Evolutionary conservation across 2,113 vertebrate genomes (phyloP), one percentile per base, ranked within the genome.

Genomic region (Terrapene triunguis): DNA sequence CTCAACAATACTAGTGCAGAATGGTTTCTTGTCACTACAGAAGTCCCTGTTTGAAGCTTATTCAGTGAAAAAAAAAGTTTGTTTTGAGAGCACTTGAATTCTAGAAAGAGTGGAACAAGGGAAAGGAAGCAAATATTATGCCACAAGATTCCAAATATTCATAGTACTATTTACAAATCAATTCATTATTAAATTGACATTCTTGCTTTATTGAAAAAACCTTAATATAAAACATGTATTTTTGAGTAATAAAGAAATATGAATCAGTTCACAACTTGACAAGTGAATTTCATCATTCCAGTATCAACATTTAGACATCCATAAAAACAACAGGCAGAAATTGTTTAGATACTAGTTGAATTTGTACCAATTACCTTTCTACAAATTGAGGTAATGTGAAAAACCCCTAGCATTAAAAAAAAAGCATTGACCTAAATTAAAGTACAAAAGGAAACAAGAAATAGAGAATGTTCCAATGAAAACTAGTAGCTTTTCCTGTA

Each of bases 91-190:
- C 44, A 82, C 78, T 93, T 96, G 53, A 53, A 87, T 90, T 89
- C 42, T 69, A 87, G 84, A 69, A 1, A 48, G 54, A 27, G 27
- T 88, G 11, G 50, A 78, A 90, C 24, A n/a, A 9, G 59, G 19
- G 35, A 57, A 17, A 74, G 72, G 55, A 53, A 76, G 32, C 86
- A 16, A 72, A 62, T 47, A 89, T 57, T 85, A 94, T 65, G 3
- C 0, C 0, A 57, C 44, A 85, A 92, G 2, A 47, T 32, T 51
- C 29, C 38, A 35, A 74, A 5, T 65, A 87, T 50, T 74, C 85
- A 85, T 88, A 85, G 48, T 55, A 53, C 12, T 95, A 96, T 96
- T 94, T 96, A 97, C 92, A 96, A 38, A 51, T 11, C 32, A 35
- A 8, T 27, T 54, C 50, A 7, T 55, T 55, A 85, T 78, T 89